Evolutionary conservation across 1,140 invertebrate genomes (phyloP).

Genomic region (Drosophila santomea): DNA sequence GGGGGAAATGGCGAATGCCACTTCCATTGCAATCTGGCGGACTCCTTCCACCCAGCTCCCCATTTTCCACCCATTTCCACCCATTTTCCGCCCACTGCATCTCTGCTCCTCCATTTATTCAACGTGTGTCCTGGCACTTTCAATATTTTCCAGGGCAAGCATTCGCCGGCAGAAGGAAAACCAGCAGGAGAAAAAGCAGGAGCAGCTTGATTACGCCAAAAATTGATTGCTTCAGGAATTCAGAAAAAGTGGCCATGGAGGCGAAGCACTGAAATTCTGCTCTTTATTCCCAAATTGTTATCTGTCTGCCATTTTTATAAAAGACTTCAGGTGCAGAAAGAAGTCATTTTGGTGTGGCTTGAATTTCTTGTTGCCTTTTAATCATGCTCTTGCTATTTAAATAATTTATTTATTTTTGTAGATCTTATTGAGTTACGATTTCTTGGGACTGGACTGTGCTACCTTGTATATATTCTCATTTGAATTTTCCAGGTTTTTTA

Average conservation of each 20-base stretch:
- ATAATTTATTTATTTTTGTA: not conserved
- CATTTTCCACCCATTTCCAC: not conserved
- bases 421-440: too few relatives aligned
- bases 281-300: too few relatives aligned
- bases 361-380: too few relatives aligned
- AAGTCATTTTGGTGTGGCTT: too few relatives aligned
- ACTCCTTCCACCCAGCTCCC: not conserved
- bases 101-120: slow-evolving; percentile 31
- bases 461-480: too few relatives aligned
- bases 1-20: slow-evolving; percentile 27
- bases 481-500: not conserved
- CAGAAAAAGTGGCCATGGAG: not conserved
- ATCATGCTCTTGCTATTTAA: not conserved
- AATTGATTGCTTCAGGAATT: slow-evolving; percentile 27
- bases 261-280: too few relatives aligned
- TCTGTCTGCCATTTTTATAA: too few relatives aligned
- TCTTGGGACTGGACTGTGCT: too few relatives aligned
- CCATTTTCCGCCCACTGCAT: slow-evolving; percentile 18
- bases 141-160: slow-evolving; percentile 42
- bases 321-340: too few relatives aligned
- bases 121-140: slow-evolving; percentile 52
- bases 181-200: not conserved
- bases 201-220: slow-evolving; percentile 33
- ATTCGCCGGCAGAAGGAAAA: slow-evolving; percentile 5
- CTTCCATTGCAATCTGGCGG: slow-evolving; percentile 43